A percentile compares a stretch with the other conserved stretches of the same genome.
Conservation (phyloP, 2,113 vertebrate species). For the Mesitornis unicolor region DNA sequence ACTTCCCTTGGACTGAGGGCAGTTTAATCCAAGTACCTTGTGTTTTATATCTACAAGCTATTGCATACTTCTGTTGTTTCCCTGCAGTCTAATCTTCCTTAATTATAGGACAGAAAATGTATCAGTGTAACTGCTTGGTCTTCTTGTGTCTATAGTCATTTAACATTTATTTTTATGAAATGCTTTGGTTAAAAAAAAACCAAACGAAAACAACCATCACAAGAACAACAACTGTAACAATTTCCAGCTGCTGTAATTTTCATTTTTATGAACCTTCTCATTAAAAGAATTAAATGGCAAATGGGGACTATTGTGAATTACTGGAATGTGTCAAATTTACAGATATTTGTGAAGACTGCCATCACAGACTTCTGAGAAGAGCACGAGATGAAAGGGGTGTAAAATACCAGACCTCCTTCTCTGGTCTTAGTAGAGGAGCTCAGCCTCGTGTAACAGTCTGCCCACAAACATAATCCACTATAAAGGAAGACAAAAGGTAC, state of each 20-base stretch:
- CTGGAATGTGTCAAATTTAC: conserved; percentile 30
- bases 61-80: conserved; percentile 10
- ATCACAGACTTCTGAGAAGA: neutral
- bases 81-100: neutral
- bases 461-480: neutral
- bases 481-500: neutral
- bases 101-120: conserved; percentile 5
- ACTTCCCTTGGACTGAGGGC: conserved; percentile 29
- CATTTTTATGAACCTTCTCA: conserved; percentile 52
- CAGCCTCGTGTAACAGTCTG: neutral
- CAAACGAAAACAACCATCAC: neutral
- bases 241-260: conserved; percentile 32
- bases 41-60: neutral
- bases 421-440: neutral
- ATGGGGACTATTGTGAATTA: conserved; percentile 13
- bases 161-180: conserved; percentile 41
- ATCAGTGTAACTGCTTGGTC: neutral
- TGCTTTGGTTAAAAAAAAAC: conserved; percentile 20
- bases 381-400: neutral
- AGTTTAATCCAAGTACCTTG: neutral
- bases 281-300: conserved; percentile 24
- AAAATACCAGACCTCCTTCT: neutral
- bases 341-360: conserved; percentile 3
- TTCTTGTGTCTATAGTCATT: conserved; percentile 21
- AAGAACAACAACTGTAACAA: neutral